phyloP scores from a whole-genome alignment of 2,888 invertebrate genomes.

The Dryadula phaetusa region DNA sequence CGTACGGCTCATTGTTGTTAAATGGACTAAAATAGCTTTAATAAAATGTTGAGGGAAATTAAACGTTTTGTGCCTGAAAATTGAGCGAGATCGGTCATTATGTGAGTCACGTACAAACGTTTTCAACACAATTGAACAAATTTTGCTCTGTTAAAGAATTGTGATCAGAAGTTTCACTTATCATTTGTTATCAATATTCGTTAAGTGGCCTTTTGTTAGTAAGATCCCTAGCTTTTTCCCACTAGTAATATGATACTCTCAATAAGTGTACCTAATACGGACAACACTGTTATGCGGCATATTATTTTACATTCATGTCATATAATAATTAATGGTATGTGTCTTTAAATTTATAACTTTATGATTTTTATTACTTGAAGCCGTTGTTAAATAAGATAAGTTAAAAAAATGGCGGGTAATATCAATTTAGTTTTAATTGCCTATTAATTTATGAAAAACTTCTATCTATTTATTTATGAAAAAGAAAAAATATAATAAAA shows the following conservation, averaged over 20 bases:
- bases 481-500: background rate
- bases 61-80: slow-evolving; percentile 50
- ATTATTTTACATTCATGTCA: background rate
- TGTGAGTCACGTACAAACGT: slow-evolving; percentile 43
- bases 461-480: background rate
- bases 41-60: slow-evolving; percentile 42
- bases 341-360: too few relatives aligned
- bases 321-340: background rate
- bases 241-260: slow-evolving; percentile 51
- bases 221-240: slow-evolving; percentile 55
- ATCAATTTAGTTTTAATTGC: too few relatives aligned
- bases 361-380: too few relatives aligned
- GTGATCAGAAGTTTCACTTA: slow-evolving; percentile 35
- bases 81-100: slow-evolving; percentile 37
- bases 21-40: slow-evolving; percentile 42
- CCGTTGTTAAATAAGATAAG: background rate
- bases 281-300: background rate
- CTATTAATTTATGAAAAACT: too few relatives aligned
- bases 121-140: slow-evolving; percentile 43
- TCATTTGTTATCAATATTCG: slow-evolving; percentile 51
- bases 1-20: slow-evolving; percentile 30
- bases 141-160: slow-evolving; percentile 34
- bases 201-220: slow-evolving; percentile 56
- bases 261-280: slow-evolving; percentile 1
- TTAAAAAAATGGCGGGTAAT: too few relatives aligned